Percentiles rank a stretch among this genome's conserved stretches.
Evolutionary conservation across 2,113 vertebrate species (phyloP).

Genomic region (Zosterops lateralis): DNA sequence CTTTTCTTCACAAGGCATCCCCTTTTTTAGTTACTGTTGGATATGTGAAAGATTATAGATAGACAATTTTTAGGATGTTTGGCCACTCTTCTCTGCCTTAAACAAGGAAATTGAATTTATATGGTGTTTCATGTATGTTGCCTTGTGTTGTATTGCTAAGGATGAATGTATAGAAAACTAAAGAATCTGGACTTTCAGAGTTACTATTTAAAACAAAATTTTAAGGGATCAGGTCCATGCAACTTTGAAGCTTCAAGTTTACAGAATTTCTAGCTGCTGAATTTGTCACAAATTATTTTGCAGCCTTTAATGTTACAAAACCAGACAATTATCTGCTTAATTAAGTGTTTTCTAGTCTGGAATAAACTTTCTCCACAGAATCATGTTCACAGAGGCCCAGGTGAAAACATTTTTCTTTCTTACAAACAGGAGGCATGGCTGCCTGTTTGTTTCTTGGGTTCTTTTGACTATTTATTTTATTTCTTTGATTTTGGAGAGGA

Average conservation of each 20-base stretch:
- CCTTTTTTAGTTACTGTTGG: background rate
- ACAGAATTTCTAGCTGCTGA: background rate
- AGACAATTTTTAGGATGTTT: background rate
- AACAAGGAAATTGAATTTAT: background rate
- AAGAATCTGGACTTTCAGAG: background rate
- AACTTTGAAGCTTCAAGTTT: background rate
- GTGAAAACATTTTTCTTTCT: background rate
- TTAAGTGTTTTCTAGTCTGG: background rate
- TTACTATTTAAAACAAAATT: background rate
- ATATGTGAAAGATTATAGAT: background rate
- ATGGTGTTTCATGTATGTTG: accelerated
- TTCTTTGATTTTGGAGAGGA: background rate
- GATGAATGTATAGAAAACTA: background rate
- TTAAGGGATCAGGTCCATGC: background rate
- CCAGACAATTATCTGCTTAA: background rate
- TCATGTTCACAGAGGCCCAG: background rate
- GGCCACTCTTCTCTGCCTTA: background rate
- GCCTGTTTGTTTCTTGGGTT: background rate
- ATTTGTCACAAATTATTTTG: background rate
- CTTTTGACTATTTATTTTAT: background rate
- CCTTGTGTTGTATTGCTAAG: background rate
- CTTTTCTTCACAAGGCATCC: background rate
- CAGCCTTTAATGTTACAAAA: background rate
- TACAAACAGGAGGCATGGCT: background rate
- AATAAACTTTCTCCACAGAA: background rate